These are phyloP conservation scores for Pogonomyrmex californicus DNA, from an alignment of 1,140 invertebrate genomes.

Conservation along the genomic window DNA sequence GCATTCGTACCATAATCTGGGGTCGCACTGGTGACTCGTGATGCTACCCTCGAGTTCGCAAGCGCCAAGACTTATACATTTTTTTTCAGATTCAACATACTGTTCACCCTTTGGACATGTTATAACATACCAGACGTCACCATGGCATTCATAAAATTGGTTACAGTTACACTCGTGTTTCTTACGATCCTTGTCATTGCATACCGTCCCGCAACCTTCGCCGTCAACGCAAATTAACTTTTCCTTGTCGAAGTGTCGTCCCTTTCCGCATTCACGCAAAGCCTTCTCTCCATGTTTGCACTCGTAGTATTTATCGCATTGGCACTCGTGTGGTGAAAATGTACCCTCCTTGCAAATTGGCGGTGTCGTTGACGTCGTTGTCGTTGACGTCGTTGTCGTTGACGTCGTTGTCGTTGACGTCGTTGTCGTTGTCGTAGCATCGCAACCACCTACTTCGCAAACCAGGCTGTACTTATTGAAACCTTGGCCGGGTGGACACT, in stretches of 20 bases:
- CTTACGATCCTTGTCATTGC: not conserved
- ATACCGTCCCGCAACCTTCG: not conserved
- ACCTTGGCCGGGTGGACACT: not conserved
- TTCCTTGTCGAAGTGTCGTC: not conserved
- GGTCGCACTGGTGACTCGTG: conserved; percentile 29
- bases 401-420: not conserved
- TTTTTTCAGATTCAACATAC: not conserved
- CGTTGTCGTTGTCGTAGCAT: not conserved
- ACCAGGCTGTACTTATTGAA: not conserved
- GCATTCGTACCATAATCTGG: conserved; percentile 21
- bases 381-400: not conserved
- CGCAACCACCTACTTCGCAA: not conserved
- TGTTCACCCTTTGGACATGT: not conserved
- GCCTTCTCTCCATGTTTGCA: not conserved
- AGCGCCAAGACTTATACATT: not conserved
- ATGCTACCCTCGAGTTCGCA: not conserved
- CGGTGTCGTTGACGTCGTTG: too few relatives aligned
- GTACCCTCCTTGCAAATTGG: not conserved
- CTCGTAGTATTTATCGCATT: not conserved
- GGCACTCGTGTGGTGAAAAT: not conserved
- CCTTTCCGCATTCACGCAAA: not conserved
- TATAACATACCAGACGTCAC: fast-evolving
- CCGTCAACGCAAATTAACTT: not conserved
- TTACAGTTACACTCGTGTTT: not conserved
- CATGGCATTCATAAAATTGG: not conserved